phyloP scores from a whole-genome alignment of 1,140 invertebrate species.

The Melitaea cinxia region DNA sequence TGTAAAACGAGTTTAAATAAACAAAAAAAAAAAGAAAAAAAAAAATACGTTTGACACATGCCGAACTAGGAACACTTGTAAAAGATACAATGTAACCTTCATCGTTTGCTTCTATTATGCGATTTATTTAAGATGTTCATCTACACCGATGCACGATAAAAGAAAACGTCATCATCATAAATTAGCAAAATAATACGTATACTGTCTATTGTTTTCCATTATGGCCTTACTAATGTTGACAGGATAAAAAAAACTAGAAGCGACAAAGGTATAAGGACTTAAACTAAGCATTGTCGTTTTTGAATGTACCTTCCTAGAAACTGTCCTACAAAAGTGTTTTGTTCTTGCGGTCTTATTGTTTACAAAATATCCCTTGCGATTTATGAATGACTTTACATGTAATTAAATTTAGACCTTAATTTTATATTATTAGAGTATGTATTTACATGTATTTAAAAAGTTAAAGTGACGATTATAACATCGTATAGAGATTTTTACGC shows the following conservation, averaged over 20 bases:
- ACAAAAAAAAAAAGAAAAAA: too few species aligned
- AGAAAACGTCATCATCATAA: constrained; percentile 6
- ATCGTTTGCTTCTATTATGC: neutral
- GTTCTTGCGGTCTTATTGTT: constrained; percentile 55
- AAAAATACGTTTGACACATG: too few species aligned
- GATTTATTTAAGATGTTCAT: neutral
- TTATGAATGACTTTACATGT: neutral
- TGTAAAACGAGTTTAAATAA: too few species aligned
- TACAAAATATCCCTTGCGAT: constrained; percentile 46
- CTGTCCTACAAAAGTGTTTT: constrained; percentile 45
- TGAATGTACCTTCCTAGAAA: constrained; percentile 53
- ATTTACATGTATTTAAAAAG: neutral
- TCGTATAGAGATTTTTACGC: constrained; percentile 29
- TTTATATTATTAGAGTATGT: neutral
- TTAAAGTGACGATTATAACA: neutral
- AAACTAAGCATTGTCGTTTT: constrained; percentile 33
- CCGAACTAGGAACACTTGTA: neutral
- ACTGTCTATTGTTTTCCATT: neutral
- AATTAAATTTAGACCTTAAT: constrained; percentile 4
- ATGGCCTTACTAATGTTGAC: neutral
- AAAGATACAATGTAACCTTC: neutral
- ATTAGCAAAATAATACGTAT: neutral
- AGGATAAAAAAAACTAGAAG: constrained; percentile 9
- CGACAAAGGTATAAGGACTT: constrained; percentile 16
- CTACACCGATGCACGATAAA: neutral